phyloP scores from a whole-genome alignment of 2,797 vertebrate species.

The Tokudaia tokunoshimensis region DNA sequence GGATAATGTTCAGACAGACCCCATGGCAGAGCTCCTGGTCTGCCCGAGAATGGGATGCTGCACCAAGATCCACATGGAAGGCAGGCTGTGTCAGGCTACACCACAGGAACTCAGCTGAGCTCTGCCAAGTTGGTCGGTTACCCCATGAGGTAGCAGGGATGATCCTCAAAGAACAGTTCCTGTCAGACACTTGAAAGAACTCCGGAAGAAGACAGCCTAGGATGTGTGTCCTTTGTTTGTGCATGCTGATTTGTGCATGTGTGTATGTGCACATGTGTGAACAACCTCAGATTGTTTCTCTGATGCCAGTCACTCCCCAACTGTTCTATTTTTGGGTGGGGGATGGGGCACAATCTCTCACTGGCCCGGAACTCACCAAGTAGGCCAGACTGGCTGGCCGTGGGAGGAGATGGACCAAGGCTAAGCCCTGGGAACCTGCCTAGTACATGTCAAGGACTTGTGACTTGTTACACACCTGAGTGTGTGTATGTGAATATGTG shows the following conservation, averaged over 20 bases:
- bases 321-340: not conserved
- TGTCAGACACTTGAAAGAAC: not conserved
- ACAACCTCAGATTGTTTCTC: not conserved
- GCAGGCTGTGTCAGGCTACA: too few relatives aligned
- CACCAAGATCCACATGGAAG: fast-evolving
- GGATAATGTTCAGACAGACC: not conserved
- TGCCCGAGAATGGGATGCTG: fast-evolving
- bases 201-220: not conserved
- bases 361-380: not conserved
- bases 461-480: not conserved
- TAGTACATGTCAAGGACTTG: not conserved
- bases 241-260: not conserved
- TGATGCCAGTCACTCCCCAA: not conserved
- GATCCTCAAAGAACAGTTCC: not conserved
- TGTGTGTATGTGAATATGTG: not conserved
- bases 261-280: not conserved
- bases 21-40: not conserved
- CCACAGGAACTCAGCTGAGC: not conserved
- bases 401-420: not conserved
- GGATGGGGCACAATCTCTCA: not conserved
- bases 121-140: not conserved
- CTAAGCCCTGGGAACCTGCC: not conserved
- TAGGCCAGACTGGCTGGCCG: not conserved
- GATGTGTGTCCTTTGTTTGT: not conserved
- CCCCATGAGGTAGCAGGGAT: not conserved